Evolutionary conservation across 2,113 vertebrate species (phyloP), one percentile per base, ranked within the genome.

Genomic region (Gambusia holbrooki): DNA sequence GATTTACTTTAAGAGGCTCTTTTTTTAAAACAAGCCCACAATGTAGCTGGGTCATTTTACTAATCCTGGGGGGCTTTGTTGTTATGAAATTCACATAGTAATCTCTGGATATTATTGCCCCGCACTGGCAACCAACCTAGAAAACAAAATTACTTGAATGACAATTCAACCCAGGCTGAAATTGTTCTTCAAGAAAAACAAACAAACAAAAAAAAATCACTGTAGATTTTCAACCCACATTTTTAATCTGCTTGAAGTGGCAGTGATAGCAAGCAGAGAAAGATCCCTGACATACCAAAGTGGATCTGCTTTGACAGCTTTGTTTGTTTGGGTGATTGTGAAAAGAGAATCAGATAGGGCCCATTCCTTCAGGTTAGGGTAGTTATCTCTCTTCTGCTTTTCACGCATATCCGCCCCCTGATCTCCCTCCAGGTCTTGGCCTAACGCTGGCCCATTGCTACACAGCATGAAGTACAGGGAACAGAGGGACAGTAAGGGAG

Each of bases 341-440:
- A 80, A 69, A 73, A 28, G 63, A 88, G 85, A 88, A 93, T 92
- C 90, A 83, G 93, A 94, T 93, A 90, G 62, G 74, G 77, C 45
- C 65, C 82, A 66, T 80, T 83, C 89, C 82, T 83, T 74, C 81
- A 84, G 90, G 93, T 90, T 90, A 91, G 83, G 81, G 80, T 33
- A 32, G 82, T 88, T 93, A 93, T 94, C 93, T 88, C 35, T 70
- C 69, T 79, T 29, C 48, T 73, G 17, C 79, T 86, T 86, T 93
- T 93, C 92, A 94, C 66, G 90, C 93, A 93, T 88, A 90, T 91
- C 92, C 91, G 90, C 79, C 62, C n/a, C 22, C 80, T 92, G 93
- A 93, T 93, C 90, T 66, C 70, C 67, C 27, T 70, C 65, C 3
- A 0, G 71, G 77, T 75, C 76, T 76, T 70, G 79, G 83, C 74